phyloP scores from a whole-genome alignment of 1,140 invertebrate genomes.

The Euura lappo region DNA sequence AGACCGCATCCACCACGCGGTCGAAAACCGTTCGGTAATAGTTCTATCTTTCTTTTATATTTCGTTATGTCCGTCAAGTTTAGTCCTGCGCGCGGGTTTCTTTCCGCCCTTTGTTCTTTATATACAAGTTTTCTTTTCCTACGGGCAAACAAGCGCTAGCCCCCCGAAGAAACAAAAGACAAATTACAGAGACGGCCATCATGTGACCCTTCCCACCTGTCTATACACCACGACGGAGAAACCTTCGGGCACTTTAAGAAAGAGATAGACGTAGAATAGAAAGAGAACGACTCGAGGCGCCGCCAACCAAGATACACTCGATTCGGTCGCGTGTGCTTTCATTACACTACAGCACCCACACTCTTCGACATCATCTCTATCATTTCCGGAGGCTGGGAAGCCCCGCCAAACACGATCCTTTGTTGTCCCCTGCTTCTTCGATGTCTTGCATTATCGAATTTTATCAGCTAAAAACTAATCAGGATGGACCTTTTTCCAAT shows the following conservation, averaged over 20 bases:
- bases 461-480: too few relatives aligned
- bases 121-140: conserved; percentile 41
- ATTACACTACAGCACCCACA: background rate
- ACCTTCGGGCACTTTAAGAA: conserved; percentile 9
- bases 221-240: conserved; percentile 23
- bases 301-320: background rate
- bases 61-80: background rate
- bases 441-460: background rate
- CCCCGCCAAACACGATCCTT: background rate
- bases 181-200: conserved; percentile 54
- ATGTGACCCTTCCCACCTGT: conserved; percentile 55
- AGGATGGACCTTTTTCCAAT: too few relatives aligned
- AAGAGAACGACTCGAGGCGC: conserved; percentile 3
- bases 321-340: conserved; percentile 17
- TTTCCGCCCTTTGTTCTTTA: conserved; percentile 53
- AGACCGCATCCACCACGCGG: background rate
- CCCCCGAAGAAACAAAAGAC: conserved; percentile 55
- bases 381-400: background rate
- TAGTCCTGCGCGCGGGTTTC: conserved; percentile 12
- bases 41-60: background rate
- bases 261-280: conserved; percentile 9
- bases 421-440: background rate
- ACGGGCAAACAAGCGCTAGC: conserved; percentile 20
- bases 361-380: background rate
- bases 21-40: background rate